Percentiles rank a stretch among this genome's conserved stretches.
Conservation (phyloP, 2,797 vertebrate genomes). For the Labroides dimidiatus region DNA sequence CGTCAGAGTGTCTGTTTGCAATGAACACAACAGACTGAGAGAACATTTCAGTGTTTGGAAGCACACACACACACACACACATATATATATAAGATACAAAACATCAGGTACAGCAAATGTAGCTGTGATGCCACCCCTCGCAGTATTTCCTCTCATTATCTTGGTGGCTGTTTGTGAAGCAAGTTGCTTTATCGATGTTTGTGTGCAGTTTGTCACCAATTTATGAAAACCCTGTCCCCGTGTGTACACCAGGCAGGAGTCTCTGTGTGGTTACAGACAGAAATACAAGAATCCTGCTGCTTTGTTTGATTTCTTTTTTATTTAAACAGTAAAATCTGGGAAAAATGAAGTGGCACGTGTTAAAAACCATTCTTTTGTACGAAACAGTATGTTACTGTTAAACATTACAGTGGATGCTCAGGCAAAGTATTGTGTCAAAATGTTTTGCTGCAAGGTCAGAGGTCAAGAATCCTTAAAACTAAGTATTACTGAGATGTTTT, state of each 20-base stretch:
- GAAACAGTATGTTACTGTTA: not conserved
- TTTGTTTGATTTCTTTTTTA: slow-evolving; percentile 2
- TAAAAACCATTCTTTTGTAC: not conserved
- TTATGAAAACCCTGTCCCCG: slow-evolving; percentile 24
- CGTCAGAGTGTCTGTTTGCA: slow-evolving; percentile 16
- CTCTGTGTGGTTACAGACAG: not conserved
- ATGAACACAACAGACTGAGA: slow-evolving; percentile 26
- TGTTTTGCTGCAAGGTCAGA: not conserved
- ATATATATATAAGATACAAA: slow-evolving; percentile 22
- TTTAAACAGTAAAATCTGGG: not conserved
- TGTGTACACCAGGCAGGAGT: slow-evolving; percentile 4
- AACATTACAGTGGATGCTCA: not conserved
- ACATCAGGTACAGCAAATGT: slow-evolving; percentile 42
- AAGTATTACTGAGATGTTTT: not conserved
- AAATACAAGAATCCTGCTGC: slow-evolving; percentile 1
- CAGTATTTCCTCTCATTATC: slow-evolving; percentile 47
- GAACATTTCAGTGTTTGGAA: slow-evolving; percentile 36
- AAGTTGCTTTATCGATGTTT: slow-evolving; percentile 42
- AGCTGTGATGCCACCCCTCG: not conserved
- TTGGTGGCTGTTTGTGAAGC: slow-evolving; percentile 24
- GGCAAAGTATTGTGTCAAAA: not conserved
- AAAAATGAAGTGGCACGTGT: not conserved
- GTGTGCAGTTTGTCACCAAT: slow-evolving; percentile 43
- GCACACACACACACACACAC: too few species aligned
- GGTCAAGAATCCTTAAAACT: not conserved